These are phyloP conservation scores for Papilio demoleus DNA, from an alignment of 2,888 invertebrate genomes.

Conservation along the genomic window DNA sequence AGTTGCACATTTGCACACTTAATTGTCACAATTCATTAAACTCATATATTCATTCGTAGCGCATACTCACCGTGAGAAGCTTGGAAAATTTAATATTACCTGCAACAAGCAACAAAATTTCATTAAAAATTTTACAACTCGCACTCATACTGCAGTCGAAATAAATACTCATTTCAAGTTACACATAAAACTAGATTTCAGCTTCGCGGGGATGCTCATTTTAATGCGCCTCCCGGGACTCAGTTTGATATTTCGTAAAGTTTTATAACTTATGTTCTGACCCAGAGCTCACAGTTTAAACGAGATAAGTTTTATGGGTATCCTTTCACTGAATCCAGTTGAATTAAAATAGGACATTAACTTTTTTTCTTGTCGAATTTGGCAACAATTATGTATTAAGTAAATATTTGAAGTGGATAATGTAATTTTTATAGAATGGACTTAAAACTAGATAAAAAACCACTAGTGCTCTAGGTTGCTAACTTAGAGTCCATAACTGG, in stretches of 20 bases:
- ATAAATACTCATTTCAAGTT: constrained; percentile 36
- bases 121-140: constrained; percentile 30
- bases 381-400: not conserved
- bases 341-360: constrained; percentile 10
- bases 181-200: constrained; percentile 36
- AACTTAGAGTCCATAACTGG: too few species aligned
- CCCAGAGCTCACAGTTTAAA: constrained; percentile 30
- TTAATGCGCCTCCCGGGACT: constrained; percentile 34
- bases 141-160: constrained; percentile 29
- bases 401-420: not conserved
- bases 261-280: constrained; percentile 36
- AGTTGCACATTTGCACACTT: not conserved
- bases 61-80: not conserved
- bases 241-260: constrained; percentile 32
- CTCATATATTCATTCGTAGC: constrained; percentile 1
- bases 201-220: constrained; percentile 20
- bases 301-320: constrained; percentile 36
- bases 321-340: constrained; percentile 27
- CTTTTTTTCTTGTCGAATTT: constrained; percentile 2
- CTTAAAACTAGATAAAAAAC: not conserved
- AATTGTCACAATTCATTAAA: constrained; percentile 6
- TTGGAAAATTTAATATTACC: constrained; percentile 31
- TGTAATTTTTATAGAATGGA: too few species aligned
- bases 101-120: constrained; percentile 39
- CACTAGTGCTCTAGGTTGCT: too few species aligned